phyloP scores from a whole-genome alignment of 2,797 vertebrate species.

The Malurus splendens region DNA sequence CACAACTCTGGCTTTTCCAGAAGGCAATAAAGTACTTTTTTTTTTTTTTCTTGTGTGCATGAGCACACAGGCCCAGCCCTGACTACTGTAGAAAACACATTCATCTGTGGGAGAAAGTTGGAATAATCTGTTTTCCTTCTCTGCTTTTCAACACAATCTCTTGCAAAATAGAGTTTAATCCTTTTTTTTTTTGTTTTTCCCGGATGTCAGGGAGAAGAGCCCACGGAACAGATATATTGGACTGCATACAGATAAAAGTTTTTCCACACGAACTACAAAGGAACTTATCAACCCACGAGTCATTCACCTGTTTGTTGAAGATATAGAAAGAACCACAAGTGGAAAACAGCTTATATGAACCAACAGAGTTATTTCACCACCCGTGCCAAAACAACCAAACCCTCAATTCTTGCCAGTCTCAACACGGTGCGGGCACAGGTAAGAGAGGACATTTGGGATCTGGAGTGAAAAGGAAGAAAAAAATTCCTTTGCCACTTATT shows the following conservation, averaged over 20 bases:
- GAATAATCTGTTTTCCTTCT: not conserved
- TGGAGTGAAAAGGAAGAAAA: fast-evolving
- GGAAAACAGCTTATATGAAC: not conserved
- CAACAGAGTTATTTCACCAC: fast-evolving
- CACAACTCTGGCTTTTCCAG: slow-evolving; percentile 12
- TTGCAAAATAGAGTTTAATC: not conserved
- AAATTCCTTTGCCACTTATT: not conserved
- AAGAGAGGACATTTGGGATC: not conserved
- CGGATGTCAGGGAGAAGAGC: not conserved
- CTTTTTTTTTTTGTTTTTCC: no score
- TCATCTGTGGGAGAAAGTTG: not conserved
- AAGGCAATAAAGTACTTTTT: not conserved
- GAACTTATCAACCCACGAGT: not conserved
- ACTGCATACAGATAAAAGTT: not conserved
- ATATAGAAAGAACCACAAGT: not conserved
- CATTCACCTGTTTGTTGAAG: not conserved
- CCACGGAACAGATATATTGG: fast-evolving
- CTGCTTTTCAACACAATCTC: not conserved
- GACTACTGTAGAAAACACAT: not conserved
- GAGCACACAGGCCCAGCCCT: not conserved
- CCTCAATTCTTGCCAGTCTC: fast-evolving
- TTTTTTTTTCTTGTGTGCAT: not conserved
- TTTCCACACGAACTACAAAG: not conserved
- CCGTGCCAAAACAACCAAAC: not conserved
- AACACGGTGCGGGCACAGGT: fast-evolving